Base-by-base conservation (phyloP, 2,113 vertebrate genomes). In the Tachysurus vachellii region DNA sequence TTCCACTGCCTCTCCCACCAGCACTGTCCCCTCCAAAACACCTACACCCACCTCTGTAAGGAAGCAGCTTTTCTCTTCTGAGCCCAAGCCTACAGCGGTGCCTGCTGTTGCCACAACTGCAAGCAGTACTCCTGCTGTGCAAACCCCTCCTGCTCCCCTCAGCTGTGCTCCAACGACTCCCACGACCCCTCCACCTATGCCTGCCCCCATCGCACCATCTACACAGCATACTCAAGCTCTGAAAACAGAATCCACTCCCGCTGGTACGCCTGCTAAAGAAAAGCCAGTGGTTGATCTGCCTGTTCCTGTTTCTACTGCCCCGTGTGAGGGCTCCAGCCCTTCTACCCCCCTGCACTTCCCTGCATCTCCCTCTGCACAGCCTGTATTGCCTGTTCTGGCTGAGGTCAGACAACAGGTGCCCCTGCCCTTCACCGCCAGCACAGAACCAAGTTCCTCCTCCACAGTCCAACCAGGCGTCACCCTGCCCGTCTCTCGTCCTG, bases 21-120 rank as follows among this genome's bases (percentile, higher is more conserved):
- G 93, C 95, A 92, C 89, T 88, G 92, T 93, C 92, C 87, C 94
- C 92, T 47, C 92, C 85, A 96, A 91, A 87, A 93, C 90, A 79
- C 96, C 97, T 88, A 98, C 97, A 83, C 96, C 97, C 82, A 98
- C 97, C 26, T 97, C 98, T 0, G 97, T 96, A 92, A 95, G 97
- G 88, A 99, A 99, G 93, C 97, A 99, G 94, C 93, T 99, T 86
- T 99, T 99, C 62, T 93, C 96, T 61, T 94, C 96, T 0, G 96
- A 98, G 85, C 94, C 96, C 90, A 99, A 98, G 91, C 57, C 71
- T n/a, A 82, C 56, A 12, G 95, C 95, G 0, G 95, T 92, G 71
- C 94, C 90, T 91, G 93, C 95, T 44, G 89, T 94, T 2, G 87
- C 96, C 16, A 93, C 94, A 2, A 93, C 96, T 68, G 94, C 94